phyloP scores from a whole-genome alignment of 2,797 vertebrate genomes.

The Macrochelys suwanniensis region DNA sequence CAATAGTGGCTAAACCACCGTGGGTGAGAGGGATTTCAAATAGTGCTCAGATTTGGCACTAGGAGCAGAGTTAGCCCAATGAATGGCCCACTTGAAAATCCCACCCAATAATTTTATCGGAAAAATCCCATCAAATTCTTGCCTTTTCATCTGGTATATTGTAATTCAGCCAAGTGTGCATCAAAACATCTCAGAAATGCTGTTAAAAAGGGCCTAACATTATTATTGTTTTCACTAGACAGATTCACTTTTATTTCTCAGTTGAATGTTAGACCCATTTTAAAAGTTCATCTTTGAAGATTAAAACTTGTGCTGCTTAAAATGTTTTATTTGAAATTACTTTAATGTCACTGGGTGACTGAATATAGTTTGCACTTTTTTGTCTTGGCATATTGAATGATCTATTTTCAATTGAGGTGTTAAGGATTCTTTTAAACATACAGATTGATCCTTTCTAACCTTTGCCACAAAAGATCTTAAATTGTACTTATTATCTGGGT shows the following conservation, averaged over 20 bases:
- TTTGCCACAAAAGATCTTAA: background rate
- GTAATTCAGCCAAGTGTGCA: slow-evolving; percentile 49
- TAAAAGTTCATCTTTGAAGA: slow-evolving; percentile 12
- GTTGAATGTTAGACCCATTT: slow-evolving; percentile 36
- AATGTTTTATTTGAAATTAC: slow-evolving; percentile 17
- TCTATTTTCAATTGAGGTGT: background rate
- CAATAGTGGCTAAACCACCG: background rate
- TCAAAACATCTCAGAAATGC: slow-evolving; percentile 31
- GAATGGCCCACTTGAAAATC: background rate
- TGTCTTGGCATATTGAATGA: background rate
- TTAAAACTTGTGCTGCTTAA: slow-evolving; percentile 20
- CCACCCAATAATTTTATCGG: background rate
- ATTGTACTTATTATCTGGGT: background rate
- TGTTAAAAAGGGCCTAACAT: slow-evolving; percentile 20
- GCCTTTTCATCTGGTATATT: slow-evolving; percentile 39
- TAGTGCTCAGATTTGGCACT: fast-evolving
- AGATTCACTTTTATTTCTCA: slow-evolving; percentile 52
- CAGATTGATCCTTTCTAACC: background rate
- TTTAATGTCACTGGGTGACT: slow-evolving; percentile 15
- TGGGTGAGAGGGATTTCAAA: background rate
- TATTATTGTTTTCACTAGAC: slow-evolving; percentile 28
- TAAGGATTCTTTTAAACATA: background rate
- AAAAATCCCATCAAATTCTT: slow-evolving; percentile 35
- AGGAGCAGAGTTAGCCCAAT: background rate
- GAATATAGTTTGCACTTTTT: background rate